Conservation (phyloP, 1,140 invertebrate species). For the Adoxophyes honmai region DNA sequence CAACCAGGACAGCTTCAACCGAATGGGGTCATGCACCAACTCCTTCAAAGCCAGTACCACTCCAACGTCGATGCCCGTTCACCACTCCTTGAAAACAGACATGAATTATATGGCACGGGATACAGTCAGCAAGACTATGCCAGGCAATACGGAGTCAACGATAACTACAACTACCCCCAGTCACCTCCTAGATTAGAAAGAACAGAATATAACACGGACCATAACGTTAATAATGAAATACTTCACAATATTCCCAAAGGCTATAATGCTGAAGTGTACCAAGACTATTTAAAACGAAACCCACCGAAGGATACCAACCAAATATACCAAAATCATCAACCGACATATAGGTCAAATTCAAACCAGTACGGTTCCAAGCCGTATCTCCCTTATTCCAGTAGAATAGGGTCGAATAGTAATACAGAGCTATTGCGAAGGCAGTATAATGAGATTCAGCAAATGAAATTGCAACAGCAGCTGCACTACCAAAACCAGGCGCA, state of each 20-base stretch:
- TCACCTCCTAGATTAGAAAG: conserved; percentile 55
- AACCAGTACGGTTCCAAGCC: conserved; percentile 69
- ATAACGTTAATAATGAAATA: conserved; percentile 66
- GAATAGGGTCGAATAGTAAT: conserved; percentile 74
- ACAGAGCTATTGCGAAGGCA: conserved; percentile 77
- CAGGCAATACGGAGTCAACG: conserved; percentile 67
- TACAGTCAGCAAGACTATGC: conserved; percentile 67
- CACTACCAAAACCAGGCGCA: conserved; percentile 79
- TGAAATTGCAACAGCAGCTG: conserved; percentile 79
- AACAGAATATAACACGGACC: conserved; percentile 55
- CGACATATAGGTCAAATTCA: conserved; percentile 64
- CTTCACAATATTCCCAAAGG: conserved; percentile 69
- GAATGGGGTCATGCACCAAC: conserved; percentile 69
- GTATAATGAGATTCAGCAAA: conserved; percentile 80
- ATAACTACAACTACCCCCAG: conserved; percentile 69
- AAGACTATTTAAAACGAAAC: conserved; percentile 75
- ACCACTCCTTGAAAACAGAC: conserved; percentile 72
- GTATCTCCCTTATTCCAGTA: conserved; percentile 70
- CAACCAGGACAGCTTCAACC: conserved; percentile 74
- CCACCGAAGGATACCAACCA: conserved; percentile 75
- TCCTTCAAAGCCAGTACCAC: conserved; percentile 67
- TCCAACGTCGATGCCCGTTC: conserved; percentile 71
- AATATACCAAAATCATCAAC: conserved; percentile 77
- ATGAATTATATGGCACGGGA: conserved; percentile 71
- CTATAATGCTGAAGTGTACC: conserved; percentile 73